Conservation (phyloP, 2,888 invertebrate genomes). For the Cancer borealis region DNA sequence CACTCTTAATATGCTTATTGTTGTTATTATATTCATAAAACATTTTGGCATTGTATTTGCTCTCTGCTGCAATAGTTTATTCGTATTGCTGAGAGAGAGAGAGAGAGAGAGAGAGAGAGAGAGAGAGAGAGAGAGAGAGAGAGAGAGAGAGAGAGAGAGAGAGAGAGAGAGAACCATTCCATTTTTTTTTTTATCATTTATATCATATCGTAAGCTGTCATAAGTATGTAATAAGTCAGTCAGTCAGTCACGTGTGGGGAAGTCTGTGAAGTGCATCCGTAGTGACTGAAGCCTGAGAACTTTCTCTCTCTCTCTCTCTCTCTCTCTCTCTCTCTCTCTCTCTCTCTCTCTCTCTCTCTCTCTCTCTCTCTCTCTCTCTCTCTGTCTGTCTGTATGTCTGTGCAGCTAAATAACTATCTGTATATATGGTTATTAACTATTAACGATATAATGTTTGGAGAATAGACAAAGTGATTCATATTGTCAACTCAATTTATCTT, state of each 20-base stretch:
- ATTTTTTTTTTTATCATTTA: too few relatives aligned
- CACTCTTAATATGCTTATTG: too few relatives aligned
- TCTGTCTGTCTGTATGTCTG: background rate
- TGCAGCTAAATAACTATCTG: too few relatives aligned
- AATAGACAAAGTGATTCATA: too few relatives aligned
- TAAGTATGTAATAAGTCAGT: background rate
- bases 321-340: too few relatives aligned
- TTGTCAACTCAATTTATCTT: too few relatives aligned
- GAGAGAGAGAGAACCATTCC: background rate
- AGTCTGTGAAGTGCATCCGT: background rate
- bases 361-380: conserved; percentile 22
- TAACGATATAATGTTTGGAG: too few relatives aligned
- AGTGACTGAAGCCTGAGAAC: background rate
- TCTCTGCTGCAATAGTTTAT: too few relatives aligned
- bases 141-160: background rate
- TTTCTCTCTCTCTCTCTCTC: too few relatives aligned
- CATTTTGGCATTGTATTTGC: too few relatives aligned
- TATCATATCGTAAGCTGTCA: background rate
- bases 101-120: background rate
- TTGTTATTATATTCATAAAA: too few relatives aligned
- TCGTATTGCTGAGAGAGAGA: too few relatives aligned
- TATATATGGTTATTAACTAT: background rate
- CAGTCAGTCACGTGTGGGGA: background rate
- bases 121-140: background rate
- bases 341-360: background rate